Evolutionary conservation across 2,113 vertebrate species (phyloP).

Genomic region (Gallinago undulata): DNA sequence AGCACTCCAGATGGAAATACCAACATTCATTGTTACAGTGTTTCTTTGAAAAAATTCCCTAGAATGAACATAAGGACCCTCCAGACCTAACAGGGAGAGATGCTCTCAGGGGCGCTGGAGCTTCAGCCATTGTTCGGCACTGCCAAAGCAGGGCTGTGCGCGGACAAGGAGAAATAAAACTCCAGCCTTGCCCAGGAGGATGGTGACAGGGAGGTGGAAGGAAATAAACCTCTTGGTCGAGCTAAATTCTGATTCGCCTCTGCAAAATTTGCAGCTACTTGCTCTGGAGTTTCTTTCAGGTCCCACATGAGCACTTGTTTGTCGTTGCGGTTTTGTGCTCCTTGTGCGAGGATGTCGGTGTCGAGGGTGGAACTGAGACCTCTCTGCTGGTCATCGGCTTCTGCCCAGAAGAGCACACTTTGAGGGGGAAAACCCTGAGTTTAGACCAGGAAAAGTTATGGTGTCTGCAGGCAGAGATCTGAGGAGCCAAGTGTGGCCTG

Average conservation of each 20-base stretch:
- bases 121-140: neutral
- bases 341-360: fast-evolving
- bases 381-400: neutral
- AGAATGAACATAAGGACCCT: neutral
- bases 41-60: neutral
- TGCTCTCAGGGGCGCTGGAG: neutral
- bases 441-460: neutral
- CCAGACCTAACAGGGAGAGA: neutral
- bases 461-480: neutral
- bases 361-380: neutral
- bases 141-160: neutral
- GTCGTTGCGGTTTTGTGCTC: neutral
- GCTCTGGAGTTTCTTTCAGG: neutral
- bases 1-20: neutral
- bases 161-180: neutral
- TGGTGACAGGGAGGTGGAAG: neutral
- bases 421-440: neutral
- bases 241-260: neutral
- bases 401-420: neutral
- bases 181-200: neutral
- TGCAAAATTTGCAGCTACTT: neutral
- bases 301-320: fast-evolving
- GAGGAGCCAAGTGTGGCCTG: neutral
- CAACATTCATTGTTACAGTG: neutral
- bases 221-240: neutral